Percentiles rank a stretch among this genome's conserved stretches.
Evolutionary conservation across 2,113 vertebrate genomes (phyloP).

Genomic region (Corythornis cristatus): DNA sequence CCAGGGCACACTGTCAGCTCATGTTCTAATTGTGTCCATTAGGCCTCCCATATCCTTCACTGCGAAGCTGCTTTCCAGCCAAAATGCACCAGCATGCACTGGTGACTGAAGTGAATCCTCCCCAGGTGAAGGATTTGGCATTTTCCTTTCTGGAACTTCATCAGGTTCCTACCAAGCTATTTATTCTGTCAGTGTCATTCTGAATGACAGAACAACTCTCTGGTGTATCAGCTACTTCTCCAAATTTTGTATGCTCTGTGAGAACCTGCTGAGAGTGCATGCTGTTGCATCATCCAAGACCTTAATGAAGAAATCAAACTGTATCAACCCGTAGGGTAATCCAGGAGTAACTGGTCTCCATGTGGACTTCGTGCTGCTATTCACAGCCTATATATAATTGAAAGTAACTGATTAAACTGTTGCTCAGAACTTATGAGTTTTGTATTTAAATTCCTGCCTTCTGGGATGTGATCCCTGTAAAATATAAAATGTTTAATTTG

Average conservation of each 20-base stretch:
- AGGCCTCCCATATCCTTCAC: not conserved
- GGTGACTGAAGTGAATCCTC: not conserved
- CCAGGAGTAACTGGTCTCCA: not conserved
- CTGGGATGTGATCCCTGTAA: not conserved
- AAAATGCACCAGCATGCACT: not conserved
- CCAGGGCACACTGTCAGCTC: accelerated
- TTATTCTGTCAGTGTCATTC: not conserved
- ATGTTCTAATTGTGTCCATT: not conserved
- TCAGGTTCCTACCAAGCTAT: not conserved
- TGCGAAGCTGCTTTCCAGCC: not conserved
- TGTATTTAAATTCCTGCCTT: not conserved
- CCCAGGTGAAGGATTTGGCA: not conserved
- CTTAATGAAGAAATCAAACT: not conserved
- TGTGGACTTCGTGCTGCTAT: not conserved
- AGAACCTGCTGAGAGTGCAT: not conserved
- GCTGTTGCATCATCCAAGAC: not conserved
- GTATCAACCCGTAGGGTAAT: not conserved
- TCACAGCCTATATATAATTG: not conserved
- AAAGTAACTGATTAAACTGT: not conserved
- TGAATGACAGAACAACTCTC: not conserved
- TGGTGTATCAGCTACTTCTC: not conserved
- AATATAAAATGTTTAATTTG: not conserved
- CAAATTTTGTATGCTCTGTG: not conserved
- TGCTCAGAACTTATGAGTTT: not conserved
- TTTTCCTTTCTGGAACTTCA: not conserved